Evolutionary conservation across 2,113 vertebrate species (phyloP), one percentile per base, ranked within the genome.

Genomic region (Myocastor coypus): DNA sequence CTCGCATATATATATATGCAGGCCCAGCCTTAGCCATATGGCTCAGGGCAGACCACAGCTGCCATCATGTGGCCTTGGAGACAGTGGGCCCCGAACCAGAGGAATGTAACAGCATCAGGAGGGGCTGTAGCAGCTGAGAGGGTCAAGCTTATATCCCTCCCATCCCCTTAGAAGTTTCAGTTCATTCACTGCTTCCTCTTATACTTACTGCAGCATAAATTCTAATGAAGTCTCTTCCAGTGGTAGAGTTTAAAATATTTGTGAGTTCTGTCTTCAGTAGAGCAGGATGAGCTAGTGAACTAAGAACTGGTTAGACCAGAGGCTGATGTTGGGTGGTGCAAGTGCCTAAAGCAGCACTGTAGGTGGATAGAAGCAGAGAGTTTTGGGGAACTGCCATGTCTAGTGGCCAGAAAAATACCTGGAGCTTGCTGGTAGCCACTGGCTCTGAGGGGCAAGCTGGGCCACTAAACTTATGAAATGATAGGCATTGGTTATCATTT

Each of bases 61-160:
- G 81, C 84, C 89, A 77, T 92, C 73, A 4, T 8, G 68, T 59
- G 92, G 89, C 89, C 5, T n/a, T 30, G 14, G 2, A 59, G 83
- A 5, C 73, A 16, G 16, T 32, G 37, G 64, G 37, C 50, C 1
- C 20, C 0, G 5, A 30, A 16, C 66, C 46, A 4, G 30, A 83
- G 61, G 77, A 71, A 22, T 30, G 30, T 7, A 68, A 24, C 46
- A 40, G 20, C 59, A 34, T 50, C 28, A 1, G 34, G 57, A 50
- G 26, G 28, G 17, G 37, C 10, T 8, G 37, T 0, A 0, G 12
- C 3, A 12, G 37, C 59, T 26, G 52, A 69, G 37, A 22, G 37
- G 46, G 14, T 64, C 20, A 46, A 61, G 46, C n/a, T n/a, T n/a
- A 46, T 46, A 46, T 46, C 8, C 24, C 46, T 32, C 7, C 30